Base-by-base conservation (phyloP, 2,797 vertebrate species). In the Salarias fasciatus region DNA sequence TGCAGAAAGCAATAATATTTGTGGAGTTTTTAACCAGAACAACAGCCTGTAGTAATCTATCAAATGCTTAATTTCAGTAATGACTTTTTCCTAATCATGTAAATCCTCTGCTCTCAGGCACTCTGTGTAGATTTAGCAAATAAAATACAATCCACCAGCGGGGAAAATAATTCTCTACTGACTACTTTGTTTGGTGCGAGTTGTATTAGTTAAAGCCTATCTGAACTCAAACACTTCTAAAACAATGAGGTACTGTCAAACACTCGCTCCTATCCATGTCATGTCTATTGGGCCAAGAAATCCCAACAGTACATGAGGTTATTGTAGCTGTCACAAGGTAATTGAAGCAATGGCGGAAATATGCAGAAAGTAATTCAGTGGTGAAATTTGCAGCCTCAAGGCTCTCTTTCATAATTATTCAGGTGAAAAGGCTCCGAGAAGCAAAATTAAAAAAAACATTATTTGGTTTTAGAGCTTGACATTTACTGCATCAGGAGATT, bases 11-110 rank as follows among this genome's bases (percentile, higher is more conserved):
- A 83, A 77, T 85, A 84, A 87, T 79, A 88, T 79, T 77, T 58
- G 47, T 51, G 45, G 63, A 85, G 84, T 85, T 87, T 85, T 24
- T n/a, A n/a, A 87, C 81, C 83, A 82, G 77, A 89, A 88, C 82
- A 90, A 87, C 87, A 90, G 84, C 88, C 88, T 79, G 76, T 69
- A 79, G 90, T 88, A 86, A 91, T 92, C 88, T 88, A 92, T 91
- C 89, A 91, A 88, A 90, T 77, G 63, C 85, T 85, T 89, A 86
- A 89, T 89, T 89, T 90, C 74, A 49, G 60, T 91, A 89, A 92
- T 91, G 85, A 89, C 69, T 87, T 90, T 90, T 84, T 73, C 64
- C 67, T 80, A 88, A 90, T 91, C 86, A 84, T 85, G 75, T 84
- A 87, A 90, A 88, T 83, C 85, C 86, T 75, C 52, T 60, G 82